Base-by-base conservation (phyloP, 2,113 vertebrate genomes). In the Lutjanus erythropterus region DNA sequence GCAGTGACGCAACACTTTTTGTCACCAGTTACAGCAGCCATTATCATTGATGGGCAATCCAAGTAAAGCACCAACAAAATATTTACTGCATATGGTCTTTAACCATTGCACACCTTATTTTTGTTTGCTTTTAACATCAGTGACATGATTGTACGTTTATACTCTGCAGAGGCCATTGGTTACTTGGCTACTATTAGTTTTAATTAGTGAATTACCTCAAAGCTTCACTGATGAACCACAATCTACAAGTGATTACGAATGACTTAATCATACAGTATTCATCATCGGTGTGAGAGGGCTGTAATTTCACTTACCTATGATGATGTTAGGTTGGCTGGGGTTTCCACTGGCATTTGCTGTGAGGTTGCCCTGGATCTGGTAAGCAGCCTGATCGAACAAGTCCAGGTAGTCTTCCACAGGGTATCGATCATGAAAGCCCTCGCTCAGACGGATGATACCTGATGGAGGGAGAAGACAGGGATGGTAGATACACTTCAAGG, bases 391-490 rank as follows among this genome's bases (percentile, higher is more conserved):
- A 90, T 99, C 98, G 1, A 99, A 99, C 74, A 99, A 91, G 46
- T 99, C 98, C 71, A 99, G 93, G 83, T 99, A 99, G 91, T 99
- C 96, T 47, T 99, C 97, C 83, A 99, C 95, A 0, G 97, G 97
- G 90, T 96, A 98, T 44, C 96, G 96, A 47, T 96, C 95, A 0
- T 96, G 95, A 53, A 97, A 96, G 2, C 97, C 96, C 0, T 98
- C 97, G 53, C 96, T 94, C 66, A 96, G 93, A 33, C 96, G 96
- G 79, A 98, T 96, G 59, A 99, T 97, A 12, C 98, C 97, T 98
- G 75, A 18, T 25, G 41, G 59, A 58, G 25, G 10, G 23, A 80
- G 56, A 77, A 61, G 19, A 75, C 1, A 11, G 2, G 33, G 21
- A 37, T 25, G 2, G 3, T 59, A 14, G 9, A 58, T 33, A 18